These are phyloP conservation scores for Agonopterix arenella DNA, from an alignment of 2,888 invertebrate species.

Conservation along the genomic window DNA sequence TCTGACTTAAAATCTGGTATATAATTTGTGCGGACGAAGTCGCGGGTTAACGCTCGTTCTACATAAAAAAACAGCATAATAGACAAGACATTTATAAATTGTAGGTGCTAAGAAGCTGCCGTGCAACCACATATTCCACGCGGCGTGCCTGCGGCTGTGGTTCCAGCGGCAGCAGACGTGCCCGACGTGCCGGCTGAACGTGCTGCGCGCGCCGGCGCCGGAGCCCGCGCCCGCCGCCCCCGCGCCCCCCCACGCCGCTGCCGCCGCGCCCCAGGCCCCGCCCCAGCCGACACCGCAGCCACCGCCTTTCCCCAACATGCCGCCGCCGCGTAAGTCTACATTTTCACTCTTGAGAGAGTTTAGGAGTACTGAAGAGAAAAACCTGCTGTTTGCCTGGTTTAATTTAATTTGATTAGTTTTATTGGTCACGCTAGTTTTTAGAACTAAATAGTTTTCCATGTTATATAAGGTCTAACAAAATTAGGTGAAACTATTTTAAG, in stretches of 20 bases:
- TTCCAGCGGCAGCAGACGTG: conserved; percentile 99
- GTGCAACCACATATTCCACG: conserved; percentile 99
- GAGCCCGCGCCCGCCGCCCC: conserved; percentile 27
- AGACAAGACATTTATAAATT: conserved; percentile 2
- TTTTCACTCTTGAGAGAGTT: no score
- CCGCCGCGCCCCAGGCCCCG: conserved; percentile 16
- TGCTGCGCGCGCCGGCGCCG: conserved; percentile 71
- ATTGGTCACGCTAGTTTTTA: no score
- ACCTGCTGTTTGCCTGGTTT: no score
- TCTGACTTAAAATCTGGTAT: no score
- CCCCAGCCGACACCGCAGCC: conserved; percentile 31
- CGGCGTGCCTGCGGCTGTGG: conserved; percentile 98
- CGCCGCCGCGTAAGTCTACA: conserved; percentile 48
- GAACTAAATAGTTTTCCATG: no score
- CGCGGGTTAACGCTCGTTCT: no score
- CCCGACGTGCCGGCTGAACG: conserved; percentile 97
- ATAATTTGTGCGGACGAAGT: no score
- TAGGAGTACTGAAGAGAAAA: no score
- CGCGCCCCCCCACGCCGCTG: conserved; percentile 17
- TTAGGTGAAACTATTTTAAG: no score
- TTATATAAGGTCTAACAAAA: no score
- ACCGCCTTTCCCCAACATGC: conserved; percentile 55
- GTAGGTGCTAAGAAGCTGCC: conserved; percentile 95
- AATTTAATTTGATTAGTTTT: no score
- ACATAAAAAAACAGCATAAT: background rate